Percentiles rank a stretch among this genome's conserved stretches.
phyloP scores from a whole-genome alignment of 2,888 invertebrate species.

The Xestia ashworthii region DNA sequence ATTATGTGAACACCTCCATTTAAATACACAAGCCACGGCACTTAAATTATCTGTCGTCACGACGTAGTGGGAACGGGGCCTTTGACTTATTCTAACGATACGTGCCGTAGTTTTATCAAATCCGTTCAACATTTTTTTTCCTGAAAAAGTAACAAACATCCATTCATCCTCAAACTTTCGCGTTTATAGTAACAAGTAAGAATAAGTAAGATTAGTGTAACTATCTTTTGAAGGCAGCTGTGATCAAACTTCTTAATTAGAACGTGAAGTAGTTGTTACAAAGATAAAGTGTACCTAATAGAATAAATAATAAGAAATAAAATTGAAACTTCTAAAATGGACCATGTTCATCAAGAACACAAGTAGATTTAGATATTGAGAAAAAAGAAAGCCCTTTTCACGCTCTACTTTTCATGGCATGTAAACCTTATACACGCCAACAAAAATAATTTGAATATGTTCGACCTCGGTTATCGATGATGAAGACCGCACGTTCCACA shows the following conservation, averaged over 20 bases:
- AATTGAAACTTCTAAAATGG: not conserved
- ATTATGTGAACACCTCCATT: too few species aligned
- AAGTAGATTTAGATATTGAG: not conserved
- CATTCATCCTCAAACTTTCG: not conserved
- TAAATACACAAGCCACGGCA: too few species aligned
- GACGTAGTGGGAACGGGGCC: too few species aligned
- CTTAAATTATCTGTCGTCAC: too few species aligned
- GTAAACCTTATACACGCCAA: not conserved
- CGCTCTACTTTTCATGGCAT: not conserved
- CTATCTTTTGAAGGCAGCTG: not conserved
- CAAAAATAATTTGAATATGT: conserved; percentile 4
- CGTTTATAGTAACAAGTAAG: not conserved
- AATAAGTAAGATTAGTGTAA: conserved; percentile 1
- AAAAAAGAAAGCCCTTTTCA: conserved; percentile 10
- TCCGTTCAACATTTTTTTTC: not conserved
- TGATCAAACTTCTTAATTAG: not conserved
- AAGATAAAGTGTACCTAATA: not conserved
- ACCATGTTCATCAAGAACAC: not conserved
- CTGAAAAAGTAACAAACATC: too few species aligned
- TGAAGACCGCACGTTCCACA: not conserved
- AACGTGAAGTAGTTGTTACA: not conserved
- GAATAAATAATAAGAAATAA: not conserved
- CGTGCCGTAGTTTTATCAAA: not conserved
- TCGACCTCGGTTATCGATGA: not conserved
- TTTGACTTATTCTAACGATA: not conserved